Percentiles rank a stretch among this genome's conserved stretches.
These are phyloP conservation scores for Artemisiospiza belli DNA, from an alignment of 2,113 vertebrate species.

Conservation along the genomic window DNA sequence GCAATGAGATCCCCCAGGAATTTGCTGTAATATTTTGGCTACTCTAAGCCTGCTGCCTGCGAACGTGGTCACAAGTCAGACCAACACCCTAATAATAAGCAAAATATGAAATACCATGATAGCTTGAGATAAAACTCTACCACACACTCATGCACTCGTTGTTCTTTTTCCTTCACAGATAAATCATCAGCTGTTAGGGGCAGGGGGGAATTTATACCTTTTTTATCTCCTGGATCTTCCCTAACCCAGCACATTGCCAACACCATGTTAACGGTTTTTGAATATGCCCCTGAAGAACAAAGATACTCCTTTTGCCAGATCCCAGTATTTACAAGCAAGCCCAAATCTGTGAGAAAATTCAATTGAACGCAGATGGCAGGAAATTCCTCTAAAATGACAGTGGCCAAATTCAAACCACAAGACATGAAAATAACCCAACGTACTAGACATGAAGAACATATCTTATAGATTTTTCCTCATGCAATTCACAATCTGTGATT, in stretches of 20 bases:
- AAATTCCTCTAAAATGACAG: slow-evolving; percentile 98
- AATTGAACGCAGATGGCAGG: slow-evolving; percentile 98
- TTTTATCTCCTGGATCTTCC: slow-evolving; percentile 65
- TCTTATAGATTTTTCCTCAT: slow-evolving; percentile 83
- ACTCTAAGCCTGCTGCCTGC: background rate
- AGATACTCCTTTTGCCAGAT: slow-evolving; percentile 83
- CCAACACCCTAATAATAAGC: slow-evolving; percentile 33
- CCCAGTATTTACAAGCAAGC: slow-evolving; percentile 94
- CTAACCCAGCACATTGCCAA: slow-evolving; percentile 57
- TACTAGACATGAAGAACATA: slow-evolving; percentile 81
- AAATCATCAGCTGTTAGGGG: slow-evolving; percentile 34
- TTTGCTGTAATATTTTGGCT: slow-evolving; percentile 6
- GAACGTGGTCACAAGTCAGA: slow-evolving; percentile 17
- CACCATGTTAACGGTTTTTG: slow-evolving; percentile 74
- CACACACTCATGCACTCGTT: background rate
- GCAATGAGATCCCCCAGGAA: slow-evolving; percentile 25
- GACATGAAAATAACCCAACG: slow-evolving; percentile 89
- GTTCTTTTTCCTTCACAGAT: slow-evolving; percentile 9
- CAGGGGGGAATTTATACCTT: slow-evolving; percentile 50
- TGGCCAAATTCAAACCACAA: slow-evolving; percentile 92
- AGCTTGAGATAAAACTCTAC: slow-evolving; percentile 31
- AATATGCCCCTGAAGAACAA: slow-evolving; percentile 83
- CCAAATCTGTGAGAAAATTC: slow-evolving; percentile 93
- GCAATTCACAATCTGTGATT: slow-evolving; percentile 81
- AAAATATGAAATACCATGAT: background rate